Evolutionary conservation across 1,140 invertebrate species (phyloP).

Genomic region (Neuroterus valhalla): DNA sequence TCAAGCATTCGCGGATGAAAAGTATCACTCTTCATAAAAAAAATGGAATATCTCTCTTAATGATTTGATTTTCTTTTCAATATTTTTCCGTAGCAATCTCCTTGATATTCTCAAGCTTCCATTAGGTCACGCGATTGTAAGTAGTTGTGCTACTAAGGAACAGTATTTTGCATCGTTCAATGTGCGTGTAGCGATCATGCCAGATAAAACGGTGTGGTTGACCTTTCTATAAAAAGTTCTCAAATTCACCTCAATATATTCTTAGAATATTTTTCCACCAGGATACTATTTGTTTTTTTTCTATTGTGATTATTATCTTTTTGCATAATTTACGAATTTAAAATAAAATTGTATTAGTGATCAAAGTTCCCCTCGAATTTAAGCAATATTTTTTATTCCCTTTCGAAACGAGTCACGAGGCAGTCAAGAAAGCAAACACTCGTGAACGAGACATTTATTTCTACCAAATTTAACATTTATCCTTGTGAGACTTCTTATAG

Average conservation of each 20-base stretch:
- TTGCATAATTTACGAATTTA: conserved; percentile 7
- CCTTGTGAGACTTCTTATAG: background rate
- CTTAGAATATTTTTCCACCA: background rate
- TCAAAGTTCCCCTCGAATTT: conserved; percentile 11
- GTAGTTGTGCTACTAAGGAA: background rate
- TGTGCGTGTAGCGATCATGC: conserved; percentile 14
- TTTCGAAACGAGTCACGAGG: background rate
- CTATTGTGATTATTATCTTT: background rate
- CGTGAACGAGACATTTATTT: background rate
- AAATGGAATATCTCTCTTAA: background rate
- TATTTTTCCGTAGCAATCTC: conserved; percentile 9
- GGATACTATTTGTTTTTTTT: background rate
- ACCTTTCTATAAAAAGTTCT: background rate
- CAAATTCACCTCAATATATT: background rate
- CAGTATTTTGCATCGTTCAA: background rate
- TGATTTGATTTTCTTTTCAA: background rate
- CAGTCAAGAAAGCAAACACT: conserved; percentile 1
- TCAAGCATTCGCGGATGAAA: background rate
- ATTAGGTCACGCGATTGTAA: conserved; percentile 13
- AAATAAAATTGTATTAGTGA: conserved; percentile 3
- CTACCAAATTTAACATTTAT: background rate
- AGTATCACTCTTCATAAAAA: background rate
- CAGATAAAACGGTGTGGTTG: conserved; percentile 16
- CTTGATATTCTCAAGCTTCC: conserved; percentile 12
- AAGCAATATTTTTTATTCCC: conserved; percentile 5